A percentile compares a stretch with the other conserved stretches of the same genome.
These are phyloP conservation scores for Spheniscus humboldti DNA, from an alignment of 2,797 vertebrate genomes.

Conservation along the genomic window DNA sequence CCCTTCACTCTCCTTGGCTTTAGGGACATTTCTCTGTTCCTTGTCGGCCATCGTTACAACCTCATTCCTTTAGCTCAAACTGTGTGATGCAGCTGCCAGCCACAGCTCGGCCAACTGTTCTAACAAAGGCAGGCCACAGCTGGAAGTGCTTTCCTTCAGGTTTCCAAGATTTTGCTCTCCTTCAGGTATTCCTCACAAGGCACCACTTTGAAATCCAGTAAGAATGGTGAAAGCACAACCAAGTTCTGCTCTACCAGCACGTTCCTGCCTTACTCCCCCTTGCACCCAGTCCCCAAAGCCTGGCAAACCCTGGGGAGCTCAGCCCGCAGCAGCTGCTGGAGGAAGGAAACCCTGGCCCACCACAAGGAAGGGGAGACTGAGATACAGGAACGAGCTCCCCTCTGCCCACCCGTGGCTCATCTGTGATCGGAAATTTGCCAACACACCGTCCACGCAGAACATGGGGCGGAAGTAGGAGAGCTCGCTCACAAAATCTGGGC, in stretches of 20 bases:
- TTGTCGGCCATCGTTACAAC: neutral
- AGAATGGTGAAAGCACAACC: rapidly evolving
- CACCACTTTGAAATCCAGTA: neutral
- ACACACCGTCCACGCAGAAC: rapidly evolving
- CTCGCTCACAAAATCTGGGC: neutral
- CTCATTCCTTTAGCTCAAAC: neutral
- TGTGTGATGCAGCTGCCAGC: neutral
- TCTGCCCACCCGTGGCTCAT: rapidly evolving
- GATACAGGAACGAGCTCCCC: neutral
- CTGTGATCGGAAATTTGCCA: neutral
- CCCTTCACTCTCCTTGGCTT: neutral
- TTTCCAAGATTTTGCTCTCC: neutral
- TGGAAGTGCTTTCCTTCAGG: neutral
- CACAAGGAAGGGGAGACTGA: neutral
- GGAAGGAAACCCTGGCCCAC: neutral
- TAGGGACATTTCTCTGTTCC: neutral
- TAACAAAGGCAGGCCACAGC: neutral
- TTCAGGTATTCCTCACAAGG: neutral
- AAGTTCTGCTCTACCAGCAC: neutral
- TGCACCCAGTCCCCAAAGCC: neutral
- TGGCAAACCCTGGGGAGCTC: neutral
- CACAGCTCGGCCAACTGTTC: neutral
- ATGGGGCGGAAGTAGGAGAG: neutral
- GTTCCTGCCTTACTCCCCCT: neutral
- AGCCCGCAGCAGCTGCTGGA: neutral